Percentiles rank a stretch among this genome's conserved stretches.
Conservation (phyloP, 2,888 invertebrate species). For the Seladonia tumulorum region DNA sequence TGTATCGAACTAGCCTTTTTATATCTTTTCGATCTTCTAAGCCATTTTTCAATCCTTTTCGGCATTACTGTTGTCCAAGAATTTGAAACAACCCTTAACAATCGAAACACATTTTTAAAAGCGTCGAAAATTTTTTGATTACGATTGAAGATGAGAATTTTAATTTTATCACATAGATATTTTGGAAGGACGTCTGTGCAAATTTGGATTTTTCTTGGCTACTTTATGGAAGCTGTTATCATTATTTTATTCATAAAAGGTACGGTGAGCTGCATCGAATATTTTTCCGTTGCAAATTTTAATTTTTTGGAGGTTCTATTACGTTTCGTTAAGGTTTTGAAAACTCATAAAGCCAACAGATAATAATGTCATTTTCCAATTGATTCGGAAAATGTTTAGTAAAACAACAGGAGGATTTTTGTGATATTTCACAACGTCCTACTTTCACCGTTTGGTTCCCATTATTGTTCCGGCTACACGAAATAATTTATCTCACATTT, state of each 20-base stretch:
- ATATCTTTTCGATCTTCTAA: constrained; percentile 20
- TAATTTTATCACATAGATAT: no score
- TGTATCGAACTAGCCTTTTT: constrained; percentile 29
- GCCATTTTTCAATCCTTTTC: neutral
- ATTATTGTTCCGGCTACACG: neutral
- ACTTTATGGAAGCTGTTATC: neutral
- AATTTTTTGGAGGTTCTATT: neutral
- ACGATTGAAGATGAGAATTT: no score
- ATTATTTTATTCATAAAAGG: neutral
- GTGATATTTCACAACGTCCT: neutral
- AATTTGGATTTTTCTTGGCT: neutral
- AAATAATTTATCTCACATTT: neutral
- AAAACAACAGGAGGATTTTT: neutral
- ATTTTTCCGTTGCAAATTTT: neutral
- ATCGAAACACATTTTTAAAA: no score
- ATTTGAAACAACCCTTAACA: no score
- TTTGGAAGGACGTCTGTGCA: neutral
- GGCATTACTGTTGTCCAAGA: neutral
- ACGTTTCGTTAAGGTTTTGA: neutral
- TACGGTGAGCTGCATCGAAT: neutral
- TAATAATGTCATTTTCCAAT: neutral
- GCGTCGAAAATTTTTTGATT: no score
- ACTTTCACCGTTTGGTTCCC: neutral
- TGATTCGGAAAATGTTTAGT: neutral
- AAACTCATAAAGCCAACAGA: neutral